phyloP scores from a whole-genome alignment of 2,113 vertebrate genomes.

The Acinonyx jubatus region DNA sequence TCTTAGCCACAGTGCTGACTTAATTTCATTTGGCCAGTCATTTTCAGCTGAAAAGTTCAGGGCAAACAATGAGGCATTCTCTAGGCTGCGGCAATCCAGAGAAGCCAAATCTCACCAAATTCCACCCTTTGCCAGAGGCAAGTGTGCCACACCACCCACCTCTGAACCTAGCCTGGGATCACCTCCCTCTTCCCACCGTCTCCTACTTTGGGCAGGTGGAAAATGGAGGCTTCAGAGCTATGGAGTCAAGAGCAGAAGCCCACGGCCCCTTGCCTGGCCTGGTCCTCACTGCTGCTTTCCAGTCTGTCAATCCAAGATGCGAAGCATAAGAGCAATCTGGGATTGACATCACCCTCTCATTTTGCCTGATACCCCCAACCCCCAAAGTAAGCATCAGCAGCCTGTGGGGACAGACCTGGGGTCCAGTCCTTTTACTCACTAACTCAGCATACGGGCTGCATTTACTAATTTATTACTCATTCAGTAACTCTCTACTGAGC shows the following conservation, averaged over 20 bases:
- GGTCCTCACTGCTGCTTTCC: background rate
- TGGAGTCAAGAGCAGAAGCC: background rate
- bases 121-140: background rate
- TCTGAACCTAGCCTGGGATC: background rate
- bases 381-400: background rate
- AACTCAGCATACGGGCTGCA: background rate
- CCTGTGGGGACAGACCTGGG: background rate
- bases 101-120: background rate
- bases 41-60: background rate
- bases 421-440: background rate
- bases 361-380: rapidly evolving
- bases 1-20: background rate
- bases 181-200: rapidly evolving
- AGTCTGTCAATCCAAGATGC: background rate
- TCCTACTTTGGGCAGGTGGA: background rate
- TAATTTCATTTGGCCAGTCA: background rate
- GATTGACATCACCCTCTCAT: background rate
- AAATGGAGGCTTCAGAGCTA: background rate
- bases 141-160: background rate
- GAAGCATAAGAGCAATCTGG: background rate
- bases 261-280: background rate
- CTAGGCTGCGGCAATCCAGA: background rate
- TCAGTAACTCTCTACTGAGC: background rate
- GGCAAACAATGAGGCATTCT: background rate
- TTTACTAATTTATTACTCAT: background rate